phyloP scores from a whole-genome alignment of 2,888 invertebrate genomes.

The Chesias legatella region DNA sequence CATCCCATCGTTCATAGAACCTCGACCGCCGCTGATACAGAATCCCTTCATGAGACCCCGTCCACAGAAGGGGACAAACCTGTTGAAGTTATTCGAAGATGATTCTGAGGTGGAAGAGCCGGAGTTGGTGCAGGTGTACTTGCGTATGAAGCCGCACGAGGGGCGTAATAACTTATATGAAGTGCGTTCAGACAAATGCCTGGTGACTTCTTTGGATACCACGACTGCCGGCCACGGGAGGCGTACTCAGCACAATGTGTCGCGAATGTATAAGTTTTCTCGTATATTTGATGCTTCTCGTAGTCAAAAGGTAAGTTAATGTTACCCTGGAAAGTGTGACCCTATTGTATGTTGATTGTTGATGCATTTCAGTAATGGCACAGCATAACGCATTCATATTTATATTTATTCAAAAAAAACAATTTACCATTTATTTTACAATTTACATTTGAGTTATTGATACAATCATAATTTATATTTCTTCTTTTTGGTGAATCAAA shows the following conservation, averaged over 20 bases:
- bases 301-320: constrained; percentile 60
- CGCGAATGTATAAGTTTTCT: constrained; percentile 71
- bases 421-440: too few relatives aligned
- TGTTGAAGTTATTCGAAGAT: constrained; percentile 63
- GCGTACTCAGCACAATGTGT: constrained; percentile 68
- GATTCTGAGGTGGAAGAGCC: constrained; percentile 60
- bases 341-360: too few relatives aligned
- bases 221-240: constrained; percentile 62
- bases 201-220: constrained; percentile 62
- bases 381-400: too few relatives aligned
- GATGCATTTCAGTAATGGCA: too few relatives aligned
- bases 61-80: constrained; percentile 64
- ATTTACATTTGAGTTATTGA: too few relatives aligned
- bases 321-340: too few relatives aligned
- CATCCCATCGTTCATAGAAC: constrained; percentile 73
- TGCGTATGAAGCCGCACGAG: constrained; percentile 73
- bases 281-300: constrained; percentile 61
- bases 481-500: too few relatives aligned
- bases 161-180: constrained; percentile 58
- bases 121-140: constrained; percentile 74
- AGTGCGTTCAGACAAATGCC: constrained; percentile 56
- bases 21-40: constrained; percentile 63
- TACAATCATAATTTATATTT: too few relatives aligned
- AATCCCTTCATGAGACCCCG: constrained; percentile 71
- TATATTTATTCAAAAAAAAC: too few relatives aligned